These are phyloP conservation scores for Micromys minutus DNA, from an alignment of 2,113 vertebrate genomes.

Conservation along the genomic window DNA sequence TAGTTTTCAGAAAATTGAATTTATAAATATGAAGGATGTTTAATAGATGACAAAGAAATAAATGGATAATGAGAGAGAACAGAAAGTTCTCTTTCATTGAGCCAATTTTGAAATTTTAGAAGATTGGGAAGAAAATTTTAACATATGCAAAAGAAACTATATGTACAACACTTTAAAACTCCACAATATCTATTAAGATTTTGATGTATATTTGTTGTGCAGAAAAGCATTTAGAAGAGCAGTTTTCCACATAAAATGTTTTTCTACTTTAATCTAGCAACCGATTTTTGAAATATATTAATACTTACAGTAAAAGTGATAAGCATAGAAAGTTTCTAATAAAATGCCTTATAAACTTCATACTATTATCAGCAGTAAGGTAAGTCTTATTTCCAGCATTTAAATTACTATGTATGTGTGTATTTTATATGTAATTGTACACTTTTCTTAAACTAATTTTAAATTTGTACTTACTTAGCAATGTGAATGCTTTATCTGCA, in stretches of 20 bases:
- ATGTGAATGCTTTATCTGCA: too few species aligned
- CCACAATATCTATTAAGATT: not conserved
- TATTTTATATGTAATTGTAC: not conserved
- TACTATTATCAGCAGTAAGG: not conserved
- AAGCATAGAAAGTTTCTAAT: not conserved
- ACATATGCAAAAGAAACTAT: not conserved
- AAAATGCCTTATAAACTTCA: not conserved
- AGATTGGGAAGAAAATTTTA: not conserved
- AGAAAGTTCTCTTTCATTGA: not conserved
- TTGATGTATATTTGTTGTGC: not conserved
- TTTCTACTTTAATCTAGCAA: not conserved
- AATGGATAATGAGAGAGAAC: not conserved
- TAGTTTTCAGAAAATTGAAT: constrained; percentile 2
- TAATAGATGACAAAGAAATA: not conserved
- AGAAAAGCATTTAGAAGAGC: not conserved
- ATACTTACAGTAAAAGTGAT: not conserved
- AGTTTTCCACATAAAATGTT: not conserved
- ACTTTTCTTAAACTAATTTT: not conserved
- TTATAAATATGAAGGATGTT: not conserved
- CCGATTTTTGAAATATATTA: not conserved
- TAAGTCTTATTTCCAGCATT: not conserved
- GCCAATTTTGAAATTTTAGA: not conserved
- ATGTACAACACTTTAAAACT: not conserved
- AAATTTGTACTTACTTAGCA: too few species aligned
- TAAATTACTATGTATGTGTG: not conserved